These are phyloP conservation scores for Siderastrea radians DNA, from an alignment of 92 coral and sea anemone genomes.

Conservation along the genomic window DNA sequence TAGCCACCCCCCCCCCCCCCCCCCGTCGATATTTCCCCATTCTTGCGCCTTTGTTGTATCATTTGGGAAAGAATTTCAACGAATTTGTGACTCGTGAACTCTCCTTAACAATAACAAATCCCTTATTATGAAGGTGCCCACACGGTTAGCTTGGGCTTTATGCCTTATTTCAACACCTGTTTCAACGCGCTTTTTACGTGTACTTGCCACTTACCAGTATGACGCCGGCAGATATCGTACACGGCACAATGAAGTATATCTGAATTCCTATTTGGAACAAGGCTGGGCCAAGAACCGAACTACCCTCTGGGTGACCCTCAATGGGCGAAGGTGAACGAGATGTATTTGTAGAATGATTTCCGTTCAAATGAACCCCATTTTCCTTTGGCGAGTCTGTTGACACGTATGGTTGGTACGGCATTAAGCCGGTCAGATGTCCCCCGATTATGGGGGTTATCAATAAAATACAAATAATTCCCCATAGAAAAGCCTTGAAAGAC, in stretches of 20 bases:
- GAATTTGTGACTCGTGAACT: too few relatives aligned
- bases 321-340: constrained; percentile 12
- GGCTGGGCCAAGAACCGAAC: constrained; percentile 82
- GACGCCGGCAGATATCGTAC: constrained; percentile 94
- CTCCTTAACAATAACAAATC: too few relatives aligned
- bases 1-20: too few relatives aligned
- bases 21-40: too few relatives aligned
- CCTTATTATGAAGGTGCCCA: too few relatives aligned
- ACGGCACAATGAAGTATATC: constrained; percentile 92
- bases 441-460: constrained; percentile 87
- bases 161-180: too few relatives aligned
- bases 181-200: background rate
- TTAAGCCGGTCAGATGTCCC: constrained; percentile 77
- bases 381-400: background rate
- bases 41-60: too few relatives aligned
- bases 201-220: constrained; percentile 76
- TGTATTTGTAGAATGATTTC: constrained; percentile 35
- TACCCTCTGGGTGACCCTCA: constrained; percentile 8
- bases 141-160: too few relatives aligned
- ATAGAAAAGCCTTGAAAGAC: constrained; percentile 81
- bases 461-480: constrained; percentile 86
- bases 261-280: constrained; percentile 91
- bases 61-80: too few relatives aligned
- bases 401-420: constrained; percentile 72
- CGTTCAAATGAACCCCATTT: constrained; percentile 18